Evolutionary conservation across 2,888 invertebrate species (phyloP), one percentile per base, ranked within the genome.

Genomic region (Ennomos fuscantarius): DNA sequence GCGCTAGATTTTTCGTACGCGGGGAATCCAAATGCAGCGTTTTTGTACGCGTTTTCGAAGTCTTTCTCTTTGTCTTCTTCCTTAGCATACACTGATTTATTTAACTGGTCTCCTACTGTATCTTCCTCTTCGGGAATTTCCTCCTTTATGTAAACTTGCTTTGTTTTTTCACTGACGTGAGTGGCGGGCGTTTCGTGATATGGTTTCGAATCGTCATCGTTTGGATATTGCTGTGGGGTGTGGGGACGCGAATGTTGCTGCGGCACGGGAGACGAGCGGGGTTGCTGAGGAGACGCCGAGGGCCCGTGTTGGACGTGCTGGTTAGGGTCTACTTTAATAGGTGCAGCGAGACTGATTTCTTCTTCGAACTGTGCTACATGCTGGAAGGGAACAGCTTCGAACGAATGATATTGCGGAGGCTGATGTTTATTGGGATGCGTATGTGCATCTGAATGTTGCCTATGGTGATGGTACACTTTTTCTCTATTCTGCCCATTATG

Each of bases 1-100:
- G 12, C 12, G 9, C 71, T 63, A 1, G 79, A 62, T 41, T 81
- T 74, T 10, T 81, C 78, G 48, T 81, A 91, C 0, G 86, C 87
- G 11, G 88, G 88, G 57, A 92, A 93, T 8, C 91, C 92, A 50
- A 78, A 77, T 0, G 92, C 90, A 11, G 92, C 82, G 50, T 89
- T 76, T 70, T 89, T 84, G 52, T 92, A 93, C 2, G 85, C 86
- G 46, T 86, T 86, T 64, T 92, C 91, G 65, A 92, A 93, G 60
- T 89, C 85, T 69, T 92, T 84, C 68, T 93, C 92, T 41, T 78
- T 86, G 49, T 90, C 87, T 65, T 86, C 84, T 58, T 88, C 86
- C n/a, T 81, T 76, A 24, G 81, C 78, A 0, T 82, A 70, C 60
- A 81, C 79, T 70, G 84, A 79, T 32, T 79, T 81, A 47, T 76